A percentile compares a stretch with the other conserved stretches of the same genome.
Conservation (phyloP, 2,888 invertebrate genomes). For the Yponomeuta malinellus region DNA sequence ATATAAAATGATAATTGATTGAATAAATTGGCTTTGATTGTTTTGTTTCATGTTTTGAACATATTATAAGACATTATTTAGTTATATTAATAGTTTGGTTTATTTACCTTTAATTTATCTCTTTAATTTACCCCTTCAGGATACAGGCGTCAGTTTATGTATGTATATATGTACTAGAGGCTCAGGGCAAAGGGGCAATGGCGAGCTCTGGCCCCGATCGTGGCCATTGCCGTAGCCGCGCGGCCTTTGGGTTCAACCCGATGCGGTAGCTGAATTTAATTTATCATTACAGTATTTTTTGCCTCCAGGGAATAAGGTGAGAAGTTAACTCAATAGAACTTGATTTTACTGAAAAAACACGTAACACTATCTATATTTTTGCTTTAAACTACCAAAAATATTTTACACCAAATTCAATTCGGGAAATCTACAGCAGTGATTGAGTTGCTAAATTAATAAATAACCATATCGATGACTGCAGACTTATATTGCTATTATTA, state of each 20-base stretch:
- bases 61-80: too few relatives aligned
- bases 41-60: too few relatives aligned
- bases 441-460: neutral
- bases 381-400: too few relatives aligned
- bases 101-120: too few relatives aligned
- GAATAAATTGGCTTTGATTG: too few relatives aligned
- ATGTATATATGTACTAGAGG: neutral
- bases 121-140: too few relatives aligned
- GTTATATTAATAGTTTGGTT: too few relatives aligned
- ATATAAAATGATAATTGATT: too few relatives aligned
- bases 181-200: constrained; percentile 57
- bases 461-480: neutral
- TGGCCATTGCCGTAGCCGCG: constrained; percentile 47
- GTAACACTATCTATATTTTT: too few relatives aligned
- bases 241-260: constrained; percentile 2
- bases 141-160: too few relatives aligned
- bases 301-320: neutral
- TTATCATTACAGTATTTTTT: neutral
- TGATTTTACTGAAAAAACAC: too few relatives aligned
- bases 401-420: too few relatives aligned
- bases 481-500: neutral
- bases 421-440: neutral
- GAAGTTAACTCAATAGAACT: neutral
- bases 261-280: neutral
- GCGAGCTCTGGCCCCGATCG: constrained; percentile 70